Percentiles rank a stretch among this genome's conserved stretches.
Conservation (phyloP, 2,888 invertebrate species). For the Acronicta leporina region DNA sequence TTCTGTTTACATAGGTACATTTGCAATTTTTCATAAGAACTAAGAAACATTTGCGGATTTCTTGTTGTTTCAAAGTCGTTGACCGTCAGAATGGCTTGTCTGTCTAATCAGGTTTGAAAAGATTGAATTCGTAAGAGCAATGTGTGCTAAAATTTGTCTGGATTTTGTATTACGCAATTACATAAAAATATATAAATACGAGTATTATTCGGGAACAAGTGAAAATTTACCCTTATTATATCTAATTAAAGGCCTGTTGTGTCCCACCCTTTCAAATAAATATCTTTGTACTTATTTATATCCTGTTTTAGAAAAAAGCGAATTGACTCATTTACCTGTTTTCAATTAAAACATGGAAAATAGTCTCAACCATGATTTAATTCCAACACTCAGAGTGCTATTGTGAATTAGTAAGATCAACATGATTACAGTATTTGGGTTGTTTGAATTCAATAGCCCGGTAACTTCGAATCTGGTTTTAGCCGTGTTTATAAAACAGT, state of each 20-base stretch:
- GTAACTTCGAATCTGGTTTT: constrained; percentile 38
- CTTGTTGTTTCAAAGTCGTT: constrained; percentile 29
- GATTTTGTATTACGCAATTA: no score
- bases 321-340: not conserved
- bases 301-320: no score
- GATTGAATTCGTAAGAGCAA: constrained; percentile 13
- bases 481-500: constrained; percentile 49
- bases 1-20: constrained; percentile 3
- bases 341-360: not conserved
- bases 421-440: constrained; percentile 27
- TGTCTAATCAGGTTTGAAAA: constrained; percentile 17
- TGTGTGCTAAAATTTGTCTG: constrained; percentile 4
- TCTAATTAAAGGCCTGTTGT: no score
- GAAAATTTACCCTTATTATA: no score
- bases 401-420: constrained; percentile 36
- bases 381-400: not conserved
- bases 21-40: constrained; percentile 27
- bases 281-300: not conserved
- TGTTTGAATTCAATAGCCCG: constrained; percentile 35
- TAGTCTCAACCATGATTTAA: not conserved
- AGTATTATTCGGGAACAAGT: no score
- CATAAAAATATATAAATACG: no score
- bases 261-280: not conserved
- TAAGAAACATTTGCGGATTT: constrained; percentile 14
- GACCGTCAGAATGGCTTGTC: constrained; percentile 36